Base-by-base conservation (phyloP, 2,113 vertebrate genomes). In the cat (Felis catus) region DNA sequence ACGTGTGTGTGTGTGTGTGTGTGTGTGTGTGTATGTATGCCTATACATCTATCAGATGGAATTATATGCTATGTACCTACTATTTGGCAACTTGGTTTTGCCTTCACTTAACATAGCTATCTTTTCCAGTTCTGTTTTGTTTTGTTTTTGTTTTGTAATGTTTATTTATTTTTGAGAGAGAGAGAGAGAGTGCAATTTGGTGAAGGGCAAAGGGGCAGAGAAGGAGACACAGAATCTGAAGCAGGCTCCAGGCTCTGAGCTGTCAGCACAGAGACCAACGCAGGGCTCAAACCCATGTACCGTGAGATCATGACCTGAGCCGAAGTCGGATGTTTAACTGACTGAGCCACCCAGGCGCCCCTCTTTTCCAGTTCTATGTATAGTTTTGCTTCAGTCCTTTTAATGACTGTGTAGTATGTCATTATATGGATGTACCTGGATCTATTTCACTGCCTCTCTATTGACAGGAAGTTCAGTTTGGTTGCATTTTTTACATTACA, bases 401-500 rank as follows among this genome's bases (percentile, higher is more conserved):
- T 88, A 66, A 58, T 48, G 36, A 85, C 29, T 53, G 18, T 12
- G 23, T 80, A 58, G 9, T 89, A 33, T 87, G 7, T 91, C 51
- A 51, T 89, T 73, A 58, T 45, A 70, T 81, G 33, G 18, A 48
- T 80, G 13, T 51, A 41, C 16, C 16, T 55, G 76, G 84, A 58
- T 86, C 81, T 85, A 81, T 70, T 93, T 97, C 84, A 61, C 45
- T 74, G 11, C 61, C 71, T 96, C 3, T 92, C 19, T 89, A 4
- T 61, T 91, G 68, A 61, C 92, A 29, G 74, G 4, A 94, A 58
- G 15, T 86, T 92, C 94, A 53, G 21, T 39, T 83, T 95, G 36
- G 36, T 96, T 91, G 39, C 25, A 53, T 85, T 66, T 86, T 91
- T 92, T 94, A 21, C n/a, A 90, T 90, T 92, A 87, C 0, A 96